Evolutionary conservation across 2,797 vertebrate genomes (phyloP).

Genomic region (Vipera latastei): DNA sequence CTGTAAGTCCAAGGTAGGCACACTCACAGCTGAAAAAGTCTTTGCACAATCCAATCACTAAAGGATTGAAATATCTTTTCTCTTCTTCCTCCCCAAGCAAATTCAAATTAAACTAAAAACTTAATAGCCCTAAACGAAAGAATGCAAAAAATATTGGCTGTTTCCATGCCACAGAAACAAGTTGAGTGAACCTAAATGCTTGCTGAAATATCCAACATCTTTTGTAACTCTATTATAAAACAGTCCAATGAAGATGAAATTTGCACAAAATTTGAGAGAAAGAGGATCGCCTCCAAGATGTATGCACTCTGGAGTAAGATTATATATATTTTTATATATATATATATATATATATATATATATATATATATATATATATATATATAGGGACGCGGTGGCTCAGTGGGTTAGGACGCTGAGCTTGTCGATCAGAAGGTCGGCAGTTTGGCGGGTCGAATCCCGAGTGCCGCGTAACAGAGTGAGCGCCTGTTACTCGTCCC

Average conservation of each 20-base stretch:
- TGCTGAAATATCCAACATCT: background rate
- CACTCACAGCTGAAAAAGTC: background rate
- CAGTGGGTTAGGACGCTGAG: too few relatives aligned
- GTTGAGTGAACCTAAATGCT: background rate
- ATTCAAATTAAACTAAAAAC: slow-evolving; percentile 11
- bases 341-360: too few relatives aligned
- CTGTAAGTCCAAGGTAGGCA: background rate
- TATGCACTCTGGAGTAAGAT: background rate
- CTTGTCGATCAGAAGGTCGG: too few relatives aligned
- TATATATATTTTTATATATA: too few relatives aligned
- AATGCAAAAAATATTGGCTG: background rate
- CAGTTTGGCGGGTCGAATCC: too few relatives aligned
- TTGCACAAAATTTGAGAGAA: background rate
- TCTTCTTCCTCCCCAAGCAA: background rate
- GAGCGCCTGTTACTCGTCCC: too few relatives aligned
- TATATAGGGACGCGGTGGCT: too few relatives aligned
- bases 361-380: too few relatives aligned
- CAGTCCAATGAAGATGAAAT: background rate
- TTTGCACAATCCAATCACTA: background rate
- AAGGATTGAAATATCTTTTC: background rate
- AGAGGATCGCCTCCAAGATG: background rate
- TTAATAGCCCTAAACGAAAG: background rate
- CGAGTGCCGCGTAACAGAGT: too few relatives aligned
- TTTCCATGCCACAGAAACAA: background rate
- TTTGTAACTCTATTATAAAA: background rate